A percentile compares a stretch with the other conserved stretches of the same genome.
Evolutionary conservation across 2,113 vertebrate genomes (phyloP).

Genomic region (Phycodurus eques): DNA sequence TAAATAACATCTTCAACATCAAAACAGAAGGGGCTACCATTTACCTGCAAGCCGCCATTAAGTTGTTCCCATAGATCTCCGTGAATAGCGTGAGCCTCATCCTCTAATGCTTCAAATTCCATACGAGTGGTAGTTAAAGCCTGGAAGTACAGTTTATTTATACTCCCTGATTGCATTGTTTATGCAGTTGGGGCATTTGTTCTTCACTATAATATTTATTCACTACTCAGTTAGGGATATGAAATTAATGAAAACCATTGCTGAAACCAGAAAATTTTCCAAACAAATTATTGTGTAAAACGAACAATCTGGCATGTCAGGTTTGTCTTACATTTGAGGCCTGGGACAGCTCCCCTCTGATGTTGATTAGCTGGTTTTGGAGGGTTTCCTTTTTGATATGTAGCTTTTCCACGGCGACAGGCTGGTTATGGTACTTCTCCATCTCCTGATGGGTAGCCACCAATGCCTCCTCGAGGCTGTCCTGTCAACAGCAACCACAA

Average conservation of each 20-base stretch:
- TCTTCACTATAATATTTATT: background rate
- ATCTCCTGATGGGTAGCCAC: constrained; percentile 94
- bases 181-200: background rate
- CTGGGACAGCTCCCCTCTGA: constrained; percentile 91
- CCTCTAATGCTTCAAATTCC: constrained; percentile 89
- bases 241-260: background rate
- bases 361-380: constrained; percentile 94
- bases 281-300: background rate
- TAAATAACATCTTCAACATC: background rate
- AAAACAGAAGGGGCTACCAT: background rate
- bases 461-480: constrained; percentile 89
- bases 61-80: constrained; percentile 96
- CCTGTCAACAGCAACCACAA: constrained; percentile 65
- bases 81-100: constrained; percentile 87
- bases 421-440: constrained; percentile 87
- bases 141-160: constrained; percentile 49
- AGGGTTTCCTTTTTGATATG: constrained; percentile 88
- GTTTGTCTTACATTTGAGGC: constrained; percentile 82
- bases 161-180: background rate
- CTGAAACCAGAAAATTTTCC: background rate
- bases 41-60: constrained; percentile 88
- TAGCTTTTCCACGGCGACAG: constrained; percentile 82
- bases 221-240: background rate
- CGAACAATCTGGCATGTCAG: background rate
- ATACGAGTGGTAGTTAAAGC: constrained; percentile 81